Conservation (phyloP, 2,797 vertebrate species). For the Sebastes matsubarae region DNA sequence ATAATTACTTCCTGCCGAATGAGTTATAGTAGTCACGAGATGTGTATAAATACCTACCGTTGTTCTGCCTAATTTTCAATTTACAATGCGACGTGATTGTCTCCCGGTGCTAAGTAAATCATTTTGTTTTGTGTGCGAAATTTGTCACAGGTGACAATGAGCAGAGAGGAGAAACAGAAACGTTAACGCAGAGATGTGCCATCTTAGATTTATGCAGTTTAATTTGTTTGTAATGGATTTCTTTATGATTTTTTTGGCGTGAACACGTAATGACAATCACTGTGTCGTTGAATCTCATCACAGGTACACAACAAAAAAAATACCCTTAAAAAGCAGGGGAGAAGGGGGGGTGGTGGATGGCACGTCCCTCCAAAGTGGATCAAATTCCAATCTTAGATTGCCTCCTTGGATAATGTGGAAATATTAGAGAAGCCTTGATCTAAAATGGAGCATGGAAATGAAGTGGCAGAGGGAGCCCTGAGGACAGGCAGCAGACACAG, state of each 20-base stretch:
- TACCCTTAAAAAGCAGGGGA: conserved; percentile 40
- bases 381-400: conserved; percentile 85
- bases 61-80: conserved; percentile 74
- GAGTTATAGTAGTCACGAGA: conserved; percentile 82
- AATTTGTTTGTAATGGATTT: conserved; percentile 14
- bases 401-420: conserved; percentile 83
- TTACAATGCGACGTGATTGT: conserved; percentile 55
- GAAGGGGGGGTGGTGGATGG: conserved; percentile 31
- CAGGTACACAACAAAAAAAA: conserved; percentile 62
- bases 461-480: conserved; percentile 82
- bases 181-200: neutral
- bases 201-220: conserved; percentile 18
- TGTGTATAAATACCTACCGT: conserved; percentile 79
- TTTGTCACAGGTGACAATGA: conserved; percentile 59
- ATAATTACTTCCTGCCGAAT: conserved; percentile 89
- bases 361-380: conserved; percentile 78
- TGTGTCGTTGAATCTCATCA: conserved; percentile 19
- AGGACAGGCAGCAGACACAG: conserved; percentile 79
- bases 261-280: conserved; percentile 25
- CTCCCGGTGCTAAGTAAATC: conserved; percentile 58
- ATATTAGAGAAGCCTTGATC: conserved; percentile 84
- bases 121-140: conserved; percentile 54
- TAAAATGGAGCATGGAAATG: conserved; percentile 85
- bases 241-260: conserved; percentile 6
- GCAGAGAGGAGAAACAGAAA: conserved; percentile 25